phyloP scores from a whole-genome alignment of 2,888 invertebrate species.

The Eumacrocentrus americanus region DNA sequence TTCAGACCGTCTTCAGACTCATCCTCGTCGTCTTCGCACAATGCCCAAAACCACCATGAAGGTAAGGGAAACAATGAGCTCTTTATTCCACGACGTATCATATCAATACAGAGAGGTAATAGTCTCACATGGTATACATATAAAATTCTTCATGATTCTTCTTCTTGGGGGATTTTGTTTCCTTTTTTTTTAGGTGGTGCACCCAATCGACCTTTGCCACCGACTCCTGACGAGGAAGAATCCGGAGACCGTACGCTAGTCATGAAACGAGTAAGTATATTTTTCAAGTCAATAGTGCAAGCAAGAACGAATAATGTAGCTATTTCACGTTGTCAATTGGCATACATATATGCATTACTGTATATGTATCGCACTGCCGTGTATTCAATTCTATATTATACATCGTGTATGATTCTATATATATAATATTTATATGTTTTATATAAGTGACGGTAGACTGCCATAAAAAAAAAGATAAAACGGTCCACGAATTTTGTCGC shows the following conservation, averaged over 20 bases:
- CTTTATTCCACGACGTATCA: no score
- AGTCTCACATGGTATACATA: no score
- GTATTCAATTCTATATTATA: constrained; percentile 13
- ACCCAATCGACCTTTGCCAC: constrained; percentile 91
- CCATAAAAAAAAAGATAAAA: constrained; percentile 12
- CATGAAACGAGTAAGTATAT: constrained; percentile 83
- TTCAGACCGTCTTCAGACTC: constrained; percentile 62
- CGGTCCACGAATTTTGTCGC: no score
- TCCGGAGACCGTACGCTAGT: constrained; percentile 88
- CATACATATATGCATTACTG: constrained; percentile 30
- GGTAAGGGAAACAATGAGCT: no score
- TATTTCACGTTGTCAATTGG: constrained; percentile 33
- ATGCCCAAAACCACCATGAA: constrained; percentile 59
- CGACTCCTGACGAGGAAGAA: constrained; percentile 93
- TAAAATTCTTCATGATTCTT: no score
- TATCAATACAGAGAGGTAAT: no score
- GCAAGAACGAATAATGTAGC: constrained; percentile 29
- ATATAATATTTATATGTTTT: background rate
- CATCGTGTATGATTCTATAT: constrained; percentile 25
- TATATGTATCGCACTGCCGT: constrained; percentile 36
- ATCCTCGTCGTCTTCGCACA: constrained; percentile 55
- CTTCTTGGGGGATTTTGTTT: background rate
- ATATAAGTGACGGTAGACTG: constrained; percentile 20
- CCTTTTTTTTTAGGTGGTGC: constrained; percentile 67
- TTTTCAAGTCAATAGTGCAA: constrained; percentile 38